Percentiles rank a stretch among this genome's conserved stretches.
phyloP scores from a whole-genome alignment of 2,888 invertebrate species.

The Reticulitermes lucifugus region DNA sequence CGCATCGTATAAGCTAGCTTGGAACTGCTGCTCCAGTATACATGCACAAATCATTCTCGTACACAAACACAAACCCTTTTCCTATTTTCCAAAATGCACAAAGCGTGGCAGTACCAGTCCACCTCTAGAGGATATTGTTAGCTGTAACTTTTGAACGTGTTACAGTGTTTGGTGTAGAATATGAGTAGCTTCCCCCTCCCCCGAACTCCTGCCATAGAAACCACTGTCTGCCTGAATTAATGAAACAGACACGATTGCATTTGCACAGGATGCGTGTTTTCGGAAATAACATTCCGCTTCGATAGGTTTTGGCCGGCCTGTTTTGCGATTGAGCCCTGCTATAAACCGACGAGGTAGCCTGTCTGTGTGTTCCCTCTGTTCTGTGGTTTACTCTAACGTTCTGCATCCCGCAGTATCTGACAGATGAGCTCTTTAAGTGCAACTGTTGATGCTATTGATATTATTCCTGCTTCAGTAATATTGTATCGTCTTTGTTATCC shows the following conservation, averaged over 20 bases:
- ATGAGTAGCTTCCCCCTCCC: slow-evolving; percentile 27
- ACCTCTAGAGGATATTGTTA: slow-evolving; percentile 42
- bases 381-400: slow-evolving; percentile 2
- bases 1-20: neutral
- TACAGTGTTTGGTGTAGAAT: slow-evolving; percentile 40
- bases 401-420: slow-evolving; percentile 7
- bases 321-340: slow-evolving; percentile 10
- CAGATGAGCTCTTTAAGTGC: slow-evolving; percentile 11
- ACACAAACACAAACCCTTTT: slow-evolving; percentile 33
- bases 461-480: slow-evolving; percentile 14
- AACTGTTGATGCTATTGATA: slow-evolving; percentile 9
- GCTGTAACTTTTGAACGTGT: slow-evolving; percentile 41
- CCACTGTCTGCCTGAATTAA: slow-evolving; percentile 45
- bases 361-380: slow-evolving; percentile 2
- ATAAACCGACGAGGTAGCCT: neutral
- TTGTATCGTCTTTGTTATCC: neutral
- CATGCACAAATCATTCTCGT: slow-evolving; percentile 32
- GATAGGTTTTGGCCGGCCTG: slow-evolving; percentile 39
- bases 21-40: neutral
- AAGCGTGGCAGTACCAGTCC: slow-evolving; percentile 20
- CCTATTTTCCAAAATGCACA: slow-evolving; percentile 41
- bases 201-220: slow-evolving; percentile 26
- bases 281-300: slow-evolving; percentile 52
- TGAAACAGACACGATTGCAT: slow-evolving; percentile 49
- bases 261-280: slow-evolving; percentile 50